phyloP scores from a whole-genome alignment of 2,888 invertebrate species.

The Dendrolimus houi region DNA sequence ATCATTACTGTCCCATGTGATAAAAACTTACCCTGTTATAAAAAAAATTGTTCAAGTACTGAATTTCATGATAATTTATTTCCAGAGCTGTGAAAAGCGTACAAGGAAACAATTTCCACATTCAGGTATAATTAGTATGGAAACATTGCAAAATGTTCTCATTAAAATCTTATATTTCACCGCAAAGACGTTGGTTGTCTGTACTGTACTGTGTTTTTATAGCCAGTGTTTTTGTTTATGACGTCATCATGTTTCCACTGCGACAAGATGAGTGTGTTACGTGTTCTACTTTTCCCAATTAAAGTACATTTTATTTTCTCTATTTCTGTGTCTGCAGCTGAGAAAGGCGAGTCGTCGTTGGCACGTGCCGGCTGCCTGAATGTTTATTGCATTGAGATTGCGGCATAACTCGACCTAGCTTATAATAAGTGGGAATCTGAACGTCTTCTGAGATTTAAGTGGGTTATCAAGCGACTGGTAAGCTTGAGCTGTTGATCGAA shows the following conservation, averaged over 20 bases:
- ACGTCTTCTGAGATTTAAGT: slow-evolving; percentile 25
- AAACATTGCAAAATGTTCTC: no score
- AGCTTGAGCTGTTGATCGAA: slow-evolving; percentile 2
- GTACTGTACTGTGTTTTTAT: not conserved
- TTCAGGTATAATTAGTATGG: no score
- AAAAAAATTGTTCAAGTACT: no score
- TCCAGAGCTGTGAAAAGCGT: no score
- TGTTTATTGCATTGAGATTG: slow-evolving; percentile 65
- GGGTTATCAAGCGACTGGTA: slow-evolving; percentile 5
- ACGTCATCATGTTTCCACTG: slow-evolving; percentile 10
- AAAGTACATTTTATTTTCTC: slow-evolving; percentile 26
- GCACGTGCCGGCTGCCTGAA: slow-evolving; percentile 50
- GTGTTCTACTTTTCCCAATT: slow-evolving; percentile 19
- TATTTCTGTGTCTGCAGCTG: slow-evolving; percentile 30
- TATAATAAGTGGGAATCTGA: slow-evolving; percentile 45
- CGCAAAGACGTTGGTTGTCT: no score
- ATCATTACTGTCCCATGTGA: no score
- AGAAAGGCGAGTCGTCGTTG: slow-evolving; percentile 35
- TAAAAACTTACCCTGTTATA: no score
- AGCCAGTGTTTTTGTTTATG: slow-evolving; percentile 11
- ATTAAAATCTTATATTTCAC: no score
- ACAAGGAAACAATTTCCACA: no score
- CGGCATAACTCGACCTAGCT: slow-evolving; percentile 44
- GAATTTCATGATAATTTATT: no score
- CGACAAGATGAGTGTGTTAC: slow-evolving; percentile 14